Conservation (phyloP, 2,888 invertebrate species). For the Trachelus tabidus region DNA sequence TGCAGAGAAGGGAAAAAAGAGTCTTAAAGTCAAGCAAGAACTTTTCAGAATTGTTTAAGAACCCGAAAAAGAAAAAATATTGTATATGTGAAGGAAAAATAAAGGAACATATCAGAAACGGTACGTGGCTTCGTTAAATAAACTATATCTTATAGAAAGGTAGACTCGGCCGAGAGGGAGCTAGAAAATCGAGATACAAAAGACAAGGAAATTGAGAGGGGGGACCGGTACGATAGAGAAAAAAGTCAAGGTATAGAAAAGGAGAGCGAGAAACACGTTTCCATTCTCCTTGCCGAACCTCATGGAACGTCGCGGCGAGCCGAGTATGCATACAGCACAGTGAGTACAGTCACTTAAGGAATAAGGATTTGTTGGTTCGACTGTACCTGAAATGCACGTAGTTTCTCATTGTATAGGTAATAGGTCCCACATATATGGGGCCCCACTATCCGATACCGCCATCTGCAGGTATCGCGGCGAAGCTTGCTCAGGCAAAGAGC, state of each 20-base stretch:
- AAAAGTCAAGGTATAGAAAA: neutral
- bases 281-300: neutral
- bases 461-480: neutral
- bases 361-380: conserved; percentile 39
- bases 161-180: neutral
- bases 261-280: conserved; percentile 3
- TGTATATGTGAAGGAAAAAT: neutral
- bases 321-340: neutral
- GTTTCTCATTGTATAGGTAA: conserved; percentile 46
- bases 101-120: neutral
- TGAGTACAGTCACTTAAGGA: neutral
- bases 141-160: neutral
- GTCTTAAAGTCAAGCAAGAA: neutral
- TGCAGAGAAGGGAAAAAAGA: neutral
- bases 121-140: neutral
- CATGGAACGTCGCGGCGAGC: neutral
- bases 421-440: conserved; percentile 24
- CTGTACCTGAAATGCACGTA: conserved; percentile 42
- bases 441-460: neutral
- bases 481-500: neutral
- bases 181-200: neutral
- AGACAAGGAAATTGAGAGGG: neutral
- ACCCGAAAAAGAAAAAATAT: neutral
- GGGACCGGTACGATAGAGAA: neutral
- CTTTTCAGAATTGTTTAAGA: neutral